Base-by-base conservation (phyloP, 2,888 invertebrate genomes). In the Platerodrilus igneus region DNA sequence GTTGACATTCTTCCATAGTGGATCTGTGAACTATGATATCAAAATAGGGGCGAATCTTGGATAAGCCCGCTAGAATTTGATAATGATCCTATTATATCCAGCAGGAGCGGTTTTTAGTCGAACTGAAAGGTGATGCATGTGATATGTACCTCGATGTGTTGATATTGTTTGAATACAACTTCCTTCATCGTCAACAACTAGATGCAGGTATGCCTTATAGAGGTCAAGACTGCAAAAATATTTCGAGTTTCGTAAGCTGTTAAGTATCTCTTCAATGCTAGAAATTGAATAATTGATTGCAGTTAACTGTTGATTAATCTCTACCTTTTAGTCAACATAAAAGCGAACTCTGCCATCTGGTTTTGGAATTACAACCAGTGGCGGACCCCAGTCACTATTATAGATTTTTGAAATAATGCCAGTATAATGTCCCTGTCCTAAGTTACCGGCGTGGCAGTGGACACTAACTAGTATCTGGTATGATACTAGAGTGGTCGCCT, bases 201-300 rank as follows among this genome's bases (percentile, higher is more conserved):
- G n/a, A 39, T 53, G 50, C 20, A 54, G 36, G 45, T 56, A 56
- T 17, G 56, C 55, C 38, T 58, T 57, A 29, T 41, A 55, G 4
- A 59, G 22, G 36, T 59, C 54, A 4, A 58, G 33, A 30, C 41
- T 30, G 37, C 56, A 59, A 29, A 55, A 57, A 31, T 43, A 55
- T 39, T 37, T 27, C n/a, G 27, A 27, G 16, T 27, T 27, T 27
- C 27, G 17, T 29, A 29, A 7, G 17, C 18, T 29, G 19, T 29
- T 29, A 9, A 29, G 19, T 18, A 29, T 10, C 11, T 47, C 37
- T 1, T 40, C 38, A 3, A 40, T 36, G 31, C 29, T 17, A 11
- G n/a, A 18, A 9, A 29, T 29, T 29, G 9, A 6, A 7, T 29
- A 29, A 10, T 29, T 29, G 17, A 29, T 17, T n/a, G 14, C 9